A percentile compares a stretch with the other conserved stretches of the same genome.
These are phyloP conservation scores for Cerceris ruficornis DNA, from an alignment of 2,888 invertebrate species.

Conservation along the genomic window DNA sequence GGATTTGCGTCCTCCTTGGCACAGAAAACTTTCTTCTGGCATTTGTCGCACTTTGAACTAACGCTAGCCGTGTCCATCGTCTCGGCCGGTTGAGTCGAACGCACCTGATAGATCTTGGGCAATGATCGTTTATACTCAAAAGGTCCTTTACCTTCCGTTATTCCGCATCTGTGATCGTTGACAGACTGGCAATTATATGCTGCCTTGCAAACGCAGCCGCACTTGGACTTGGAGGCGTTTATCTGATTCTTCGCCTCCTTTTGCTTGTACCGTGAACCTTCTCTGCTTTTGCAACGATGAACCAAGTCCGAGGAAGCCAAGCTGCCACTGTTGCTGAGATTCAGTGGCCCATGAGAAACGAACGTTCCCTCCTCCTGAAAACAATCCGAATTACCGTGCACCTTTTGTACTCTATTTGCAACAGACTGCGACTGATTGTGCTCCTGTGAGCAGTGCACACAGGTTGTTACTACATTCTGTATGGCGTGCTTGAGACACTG, in stretches of 20 bases:
- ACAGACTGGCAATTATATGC: not conserved
- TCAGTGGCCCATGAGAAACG: conserved; percentile 25
- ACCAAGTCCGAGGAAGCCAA: conserved; percentile 20
- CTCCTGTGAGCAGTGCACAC: conserved; percentile 42
- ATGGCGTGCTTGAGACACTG: conserved; percentile 47
- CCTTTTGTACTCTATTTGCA: conserved; percentile 19
- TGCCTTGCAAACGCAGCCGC: conserved; percentile 43
- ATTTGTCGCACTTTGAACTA: conserved; percentile 33
- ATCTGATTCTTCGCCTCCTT: conserved; percentile 78
- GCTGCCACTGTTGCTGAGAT: conserved; percentile 28
- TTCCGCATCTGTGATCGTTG: conserved; percentile 5
- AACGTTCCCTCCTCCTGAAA: conserved; percentile 8
- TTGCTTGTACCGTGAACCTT: conserved; percentile 51
- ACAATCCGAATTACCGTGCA: conserved; percentile 11
- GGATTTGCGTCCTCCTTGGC: conserved; percentile 9
- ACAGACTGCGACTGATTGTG: conserved; percentile 31
- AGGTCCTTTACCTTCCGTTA: not conserved
- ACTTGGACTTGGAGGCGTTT: conserved; percentile 73
- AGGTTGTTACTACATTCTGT: conserved; percentile 32
- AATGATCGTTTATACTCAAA: conserved; percentile 30
- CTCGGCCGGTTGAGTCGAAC: conserved; percentile 24
- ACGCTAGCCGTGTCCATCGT: not conserved
- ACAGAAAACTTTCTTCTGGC: conserved; percentile 40
- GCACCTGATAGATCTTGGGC: conserved; percentile 42
- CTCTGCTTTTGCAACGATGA: conserved; percentile 17